Evolutionary conservation across 2,113 vertebrate genomes (phyloP).

Genomic region (Meriones unguiculatus): DNA sequence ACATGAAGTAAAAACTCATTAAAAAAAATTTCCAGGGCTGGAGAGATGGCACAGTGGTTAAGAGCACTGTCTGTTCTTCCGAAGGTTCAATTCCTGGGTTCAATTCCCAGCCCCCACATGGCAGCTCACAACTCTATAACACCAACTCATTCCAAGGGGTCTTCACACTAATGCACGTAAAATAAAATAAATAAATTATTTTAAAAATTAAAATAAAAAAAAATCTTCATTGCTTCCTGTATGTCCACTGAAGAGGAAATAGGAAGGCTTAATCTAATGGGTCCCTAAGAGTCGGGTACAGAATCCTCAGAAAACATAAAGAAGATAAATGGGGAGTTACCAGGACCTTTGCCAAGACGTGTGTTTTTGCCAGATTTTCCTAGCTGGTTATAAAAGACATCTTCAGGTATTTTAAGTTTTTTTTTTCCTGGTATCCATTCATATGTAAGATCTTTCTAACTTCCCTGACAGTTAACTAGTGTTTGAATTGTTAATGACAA

Average conservation of each 20-base stretch:
- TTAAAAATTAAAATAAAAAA: background rate
- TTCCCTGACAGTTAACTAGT: constrained; percentile 84
- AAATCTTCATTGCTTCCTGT: background rate
- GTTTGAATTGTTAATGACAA: constrained; percentile 72
- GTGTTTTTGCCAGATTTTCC: constrained; percentile 32
- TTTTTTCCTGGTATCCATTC: constrained; percentile 85
- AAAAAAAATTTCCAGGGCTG: no score
- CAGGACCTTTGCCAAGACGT: background rate
- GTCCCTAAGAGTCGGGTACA: background rate
- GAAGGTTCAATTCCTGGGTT: no score
- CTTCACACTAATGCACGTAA: no score
- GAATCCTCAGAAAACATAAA: background rate
- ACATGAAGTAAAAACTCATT: background rate
- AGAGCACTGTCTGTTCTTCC: no score
- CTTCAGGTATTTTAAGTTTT: constrained; percentile 78
- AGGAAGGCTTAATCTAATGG: background rate
- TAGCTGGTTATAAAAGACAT: background rate
- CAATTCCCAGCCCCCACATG: no score
- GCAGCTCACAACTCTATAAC: no score
- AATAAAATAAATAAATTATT: no score
- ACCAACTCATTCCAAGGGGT: no score
- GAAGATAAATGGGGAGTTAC: background rate
- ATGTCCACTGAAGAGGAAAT: background rate
- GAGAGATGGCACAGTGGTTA: no score
- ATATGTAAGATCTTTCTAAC: constrained; percentile 87